phyloP scores from a whole-genome alignment of 1,140 invertebrate species.

The Trachymyrmex septentrionalis region DNA sequence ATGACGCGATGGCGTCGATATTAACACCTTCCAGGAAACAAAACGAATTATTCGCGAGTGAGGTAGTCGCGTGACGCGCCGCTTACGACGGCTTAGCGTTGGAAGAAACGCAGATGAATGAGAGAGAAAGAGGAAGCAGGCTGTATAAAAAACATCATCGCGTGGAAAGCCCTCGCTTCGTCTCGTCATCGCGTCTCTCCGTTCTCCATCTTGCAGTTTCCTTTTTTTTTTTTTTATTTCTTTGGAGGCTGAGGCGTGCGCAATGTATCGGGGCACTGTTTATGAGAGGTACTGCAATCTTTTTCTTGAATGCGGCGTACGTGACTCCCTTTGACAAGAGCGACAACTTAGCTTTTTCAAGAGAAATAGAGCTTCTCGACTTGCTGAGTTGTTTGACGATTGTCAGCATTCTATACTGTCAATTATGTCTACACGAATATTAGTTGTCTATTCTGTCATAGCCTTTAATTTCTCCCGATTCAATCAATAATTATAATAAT shows the following conservation, averaged over 20 bases:
- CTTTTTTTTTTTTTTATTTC: not conserved
- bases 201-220: not conserved
- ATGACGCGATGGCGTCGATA: constrained; percentile 63
- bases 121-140: not conserved
- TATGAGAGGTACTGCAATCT: constrained; percentile 46
- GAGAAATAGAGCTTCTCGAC: constrained; percentile 17
- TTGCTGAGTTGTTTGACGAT: not conserved
- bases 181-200: not conserved
- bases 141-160: constrained; percentile 57
- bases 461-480: not conserved
- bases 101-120: not conserved
- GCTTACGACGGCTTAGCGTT: constrained; percentile 34
- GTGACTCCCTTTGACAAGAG: constrained; percentile 45
- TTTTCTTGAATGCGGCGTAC: constrained; percentile 38
- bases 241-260: constrained; percentile 45
- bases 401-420: too few species aligned
- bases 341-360: constrained; percentile 11
- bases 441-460: not conserved
- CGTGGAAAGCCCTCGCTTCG: constrained; percentile 45
- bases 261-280: constrained; percentile 57
- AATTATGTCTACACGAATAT: too few species aligned
- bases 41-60: constrained; percentile 76
- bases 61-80: constrained; percentile 30
- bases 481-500: too few species aligned
- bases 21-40: constrained; percentile 74